Evolutionary conservation across 2,797 vertebrate species (phyloP), one percentile per base, ranked within the genome.

Genomic region (Halcyon smyrnensis): DNA sequence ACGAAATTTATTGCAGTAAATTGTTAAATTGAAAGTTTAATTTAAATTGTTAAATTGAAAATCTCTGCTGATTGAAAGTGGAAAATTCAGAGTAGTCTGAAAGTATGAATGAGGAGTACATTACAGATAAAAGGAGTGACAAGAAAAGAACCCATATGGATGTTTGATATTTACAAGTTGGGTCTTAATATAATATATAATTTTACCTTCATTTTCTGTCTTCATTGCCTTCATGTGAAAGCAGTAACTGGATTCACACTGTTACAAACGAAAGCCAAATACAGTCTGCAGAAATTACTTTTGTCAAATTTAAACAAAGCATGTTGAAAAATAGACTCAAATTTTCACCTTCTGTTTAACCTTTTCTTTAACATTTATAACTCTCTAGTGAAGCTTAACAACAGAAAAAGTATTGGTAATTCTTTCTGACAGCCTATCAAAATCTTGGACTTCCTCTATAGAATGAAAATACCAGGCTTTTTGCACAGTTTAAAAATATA

Each of bases 281-380:
- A 78, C 20, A 56, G 77, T 54, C 43, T 77, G 15, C 32, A 92
- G 51, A 69, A 87, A n/a, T 56, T 45, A 54, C 84, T 92, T 65
- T 86, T 76, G 34, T 75, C 76, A 87, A 80, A 76, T 86, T 80
- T n/a, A 46, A 89, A 45, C n/a, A 82, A 93, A 86, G n/a, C 68
- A 6, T 43, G 15, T 12, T 67, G 53, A 64, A 78, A 88, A 85
- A 39, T 2, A 3, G 14, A 54, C 67, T 60, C 63, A n/a, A 32
- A 68, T 90, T 93, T 84, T 91, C 48, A 80, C 51, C 83, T 87
- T 73, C 60, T 15, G 11, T 80, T 93, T 91, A 84, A 73, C 63
- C 45, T 84, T 93, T 57, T 53, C 43, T 82, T 92, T 75, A 91
- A 73, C 15, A 65, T 95, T 90, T 63, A 48, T 15, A 76, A 46